phyloP scores from a whole-genome alignment of 2,797 vertebrate species.

The Chaetophractus vellerosus region DNA sequence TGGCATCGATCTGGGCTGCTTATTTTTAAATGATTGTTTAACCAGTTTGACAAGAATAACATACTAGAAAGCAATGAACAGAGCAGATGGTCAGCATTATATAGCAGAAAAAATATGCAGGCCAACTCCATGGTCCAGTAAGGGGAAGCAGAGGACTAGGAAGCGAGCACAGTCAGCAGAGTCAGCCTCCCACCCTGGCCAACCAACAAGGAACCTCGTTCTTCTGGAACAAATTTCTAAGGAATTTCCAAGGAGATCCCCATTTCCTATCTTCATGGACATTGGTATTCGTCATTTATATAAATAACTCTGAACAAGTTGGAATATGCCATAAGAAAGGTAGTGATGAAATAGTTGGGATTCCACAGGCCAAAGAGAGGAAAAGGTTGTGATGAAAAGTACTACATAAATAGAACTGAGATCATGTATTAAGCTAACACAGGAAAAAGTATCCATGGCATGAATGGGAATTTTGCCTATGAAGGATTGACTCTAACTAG shows the following conservation, averaged over 20 bases:
- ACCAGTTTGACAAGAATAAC: conserved; percentile 36
- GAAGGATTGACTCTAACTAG: not conserved
- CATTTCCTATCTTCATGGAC: not conserved
- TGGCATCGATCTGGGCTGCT: not conserved
- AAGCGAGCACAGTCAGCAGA: no score
- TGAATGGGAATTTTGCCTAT: conserved; percentile 48
- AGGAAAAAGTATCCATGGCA: not conserved
- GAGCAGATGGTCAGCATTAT: not conserved
- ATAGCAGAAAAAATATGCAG: not conserved
- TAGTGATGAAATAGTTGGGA: not conserved
- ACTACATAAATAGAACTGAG: conserved; percentile 6
- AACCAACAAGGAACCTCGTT: not conserved
- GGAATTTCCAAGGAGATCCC: not conserved
- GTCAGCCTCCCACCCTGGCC: not conserved
- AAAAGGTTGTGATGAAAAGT: not conserved
- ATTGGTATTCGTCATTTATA: conserved; percentile 17
- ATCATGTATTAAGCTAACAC: not conserved
- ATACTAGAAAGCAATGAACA: conserved; percentile 24
- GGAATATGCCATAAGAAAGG: not conserved
- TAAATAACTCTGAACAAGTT: conserved; percentile 7
- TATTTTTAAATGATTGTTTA: conserved; percentile 53
- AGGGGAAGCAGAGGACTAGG: not conserved
- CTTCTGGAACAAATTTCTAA: not conserved
- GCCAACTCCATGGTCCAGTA: not conserved
- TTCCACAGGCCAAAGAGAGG: not conserved